A percentile compares a stretch with the other conserved stretches of the same genome.
Conservation (phyloP, 2,113 vertebrate species). For the Albula glossodonta region DNA sequence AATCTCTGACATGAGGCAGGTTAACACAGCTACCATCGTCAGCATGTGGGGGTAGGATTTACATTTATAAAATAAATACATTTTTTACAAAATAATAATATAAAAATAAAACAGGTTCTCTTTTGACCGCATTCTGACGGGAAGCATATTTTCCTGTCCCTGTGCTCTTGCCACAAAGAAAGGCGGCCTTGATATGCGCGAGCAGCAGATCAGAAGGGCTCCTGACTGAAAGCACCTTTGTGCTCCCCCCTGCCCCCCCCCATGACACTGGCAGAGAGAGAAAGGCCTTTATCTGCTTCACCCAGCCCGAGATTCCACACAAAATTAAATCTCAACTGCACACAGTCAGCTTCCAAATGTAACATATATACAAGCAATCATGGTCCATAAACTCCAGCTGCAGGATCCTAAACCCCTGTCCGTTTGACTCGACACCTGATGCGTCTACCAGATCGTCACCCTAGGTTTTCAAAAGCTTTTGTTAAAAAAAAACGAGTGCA, state of each 20-base stretch:
- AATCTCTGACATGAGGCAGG: slow-evolving; percentile 42
- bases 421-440: neutral
- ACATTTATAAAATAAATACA: neutral
- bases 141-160: slow-evolving; percentile 39
- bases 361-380: neutral
- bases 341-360: neutral
- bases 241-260: neutral
- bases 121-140: slow-evolving; percentile 34
- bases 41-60: slow-evolving; percentile 22
- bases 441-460: neutral
- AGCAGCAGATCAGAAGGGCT: slow-evolving; percentile 21
- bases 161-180: slow-evolving; percentile 30
- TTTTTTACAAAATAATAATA: slow-evolving; percentile 26
- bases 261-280: slow-evolving; percentile 10
- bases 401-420: neutral
- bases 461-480: neutral
- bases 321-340: slow-evolving; percentile 3
- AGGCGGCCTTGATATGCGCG: slow-evolving; percentile 33
- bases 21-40: neutral
- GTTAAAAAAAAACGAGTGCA: neutral
- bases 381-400: neutral
- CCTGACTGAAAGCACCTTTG: slow-evolving; percentile 2
- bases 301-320: slow-evolving; percentile 1
- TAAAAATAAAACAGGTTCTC: slow-evolving; percentile 42
- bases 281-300: slow-evolving; percentile 15